Conservation (phyloP, 1,140 invertebrate genomes). For the Semibalanus balanoides region DNA sequence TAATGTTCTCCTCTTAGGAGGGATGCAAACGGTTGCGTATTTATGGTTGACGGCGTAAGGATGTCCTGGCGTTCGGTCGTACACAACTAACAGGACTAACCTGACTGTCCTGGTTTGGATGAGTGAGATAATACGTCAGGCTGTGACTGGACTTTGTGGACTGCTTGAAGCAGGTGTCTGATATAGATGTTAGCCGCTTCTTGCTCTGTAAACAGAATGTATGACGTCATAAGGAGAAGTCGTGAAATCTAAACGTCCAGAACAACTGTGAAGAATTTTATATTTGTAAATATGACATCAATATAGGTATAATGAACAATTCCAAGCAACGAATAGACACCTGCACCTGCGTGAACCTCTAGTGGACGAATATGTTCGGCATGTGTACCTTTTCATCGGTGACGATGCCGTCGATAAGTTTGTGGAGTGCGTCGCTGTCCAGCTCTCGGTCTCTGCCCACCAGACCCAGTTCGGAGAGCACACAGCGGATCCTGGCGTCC, state of each 20-base stretch:
- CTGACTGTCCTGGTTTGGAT: not conserved
- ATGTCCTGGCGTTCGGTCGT: no score
- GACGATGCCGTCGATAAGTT: not conserved
- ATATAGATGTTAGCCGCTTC: not conserved
- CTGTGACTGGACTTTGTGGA: not conserved
- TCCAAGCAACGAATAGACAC: no score
- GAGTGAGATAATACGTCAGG: not conserved
- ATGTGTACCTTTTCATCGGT: not conserved
- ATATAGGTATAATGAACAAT: no score
- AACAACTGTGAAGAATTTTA: no score
- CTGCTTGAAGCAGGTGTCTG: not conserved
- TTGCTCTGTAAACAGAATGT: not conserved
- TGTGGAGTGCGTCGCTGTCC: not conserved
- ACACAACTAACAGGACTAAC: not conserved
- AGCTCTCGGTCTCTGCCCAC: not conserved
- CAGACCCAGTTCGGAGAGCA: not conserved
- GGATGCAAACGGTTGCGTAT: no score
- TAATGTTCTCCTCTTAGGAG: no score
- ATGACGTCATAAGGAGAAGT: no score
- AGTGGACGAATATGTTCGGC: no score
- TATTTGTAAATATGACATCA: no score
- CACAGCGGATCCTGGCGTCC: not conserved
- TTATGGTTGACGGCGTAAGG: no score
- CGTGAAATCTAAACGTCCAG: no score
- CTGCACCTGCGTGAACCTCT: no score